Percentiles rank a stretch among this genome's conserved stretches.
phyloP scores from a whole-genome alignment of 1,140 invertebrate genomes.

The Chrysoperla carnea region DNA sequence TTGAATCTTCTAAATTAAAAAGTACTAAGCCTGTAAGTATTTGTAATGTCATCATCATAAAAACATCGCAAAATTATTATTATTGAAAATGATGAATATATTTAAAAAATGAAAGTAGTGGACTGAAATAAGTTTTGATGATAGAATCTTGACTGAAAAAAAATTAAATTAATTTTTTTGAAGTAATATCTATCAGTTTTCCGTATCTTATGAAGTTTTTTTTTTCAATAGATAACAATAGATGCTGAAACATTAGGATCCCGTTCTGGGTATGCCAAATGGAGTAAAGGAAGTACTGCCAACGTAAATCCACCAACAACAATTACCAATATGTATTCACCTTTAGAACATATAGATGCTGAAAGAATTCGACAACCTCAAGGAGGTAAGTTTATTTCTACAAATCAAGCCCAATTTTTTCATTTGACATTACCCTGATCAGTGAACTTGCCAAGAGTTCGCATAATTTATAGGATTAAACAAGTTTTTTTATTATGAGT shows the following conservation, averaged over 20 bases:
- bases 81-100: no score
- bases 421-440: no score
- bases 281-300: constrained; percentile 15
- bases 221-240: constrained; percentile 19
- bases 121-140: no score
- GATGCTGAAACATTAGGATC: constrained; percentile 27
- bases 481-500: no score
- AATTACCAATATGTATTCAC: constrained; percentile 26
- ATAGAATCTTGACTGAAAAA: no score
- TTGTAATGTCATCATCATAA: no score
- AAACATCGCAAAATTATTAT: neutral
- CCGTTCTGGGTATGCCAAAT: constrained; percentile 19
- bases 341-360: constrained; percentile 20
- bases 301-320: constrained; percentile 13
- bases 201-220: neutral
- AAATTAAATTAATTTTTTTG: no score
- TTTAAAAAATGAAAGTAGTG: no score
- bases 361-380: constrained; percentile 25
- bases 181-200: neutral
- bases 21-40: constrained; percentile 24
- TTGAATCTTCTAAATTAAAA: constrained; percentile 31
- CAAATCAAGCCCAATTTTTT: neutral
- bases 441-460: no score
- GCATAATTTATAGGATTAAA: no score
- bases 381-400: constrained; percentile 17